Percentiles rank a stretch among this genome's conserved stretches.
Evolutionary conservation across 2,888 invertebrate species (phyloP).

Genomic region (Cephus spinipes): DNA sequence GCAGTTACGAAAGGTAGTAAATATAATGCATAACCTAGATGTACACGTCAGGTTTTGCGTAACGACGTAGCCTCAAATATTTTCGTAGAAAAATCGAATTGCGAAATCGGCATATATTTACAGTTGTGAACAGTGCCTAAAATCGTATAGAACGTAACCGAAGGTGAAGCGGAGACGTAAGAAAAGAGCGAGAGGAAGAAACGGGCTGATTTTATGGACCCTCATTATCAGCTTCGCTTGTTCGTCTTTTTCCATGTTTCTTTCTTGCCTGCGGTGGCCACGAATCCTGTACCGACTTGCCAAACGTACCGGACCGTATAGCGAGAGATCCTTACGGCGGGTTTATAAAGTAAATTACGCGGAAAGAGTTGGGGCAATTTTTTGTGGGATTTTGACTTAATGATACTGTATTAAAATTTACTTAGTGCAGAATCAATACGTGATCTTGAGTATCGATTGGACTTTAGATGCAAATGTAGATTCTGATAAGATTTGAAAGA

Average conservation of each 20-base stretch:
- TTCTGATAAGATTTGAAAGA: not conserved
- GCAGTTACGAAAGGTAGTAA: not conserved
- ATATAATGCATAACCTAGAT: not conserved
- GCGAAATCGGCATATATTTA: not conserved
- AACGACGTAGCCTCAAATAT: not conserved
- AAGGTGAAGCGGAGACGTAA: not conserved
- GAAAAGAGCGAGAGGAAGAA: slow-evolving; percentile 26
- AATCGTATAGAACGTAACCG: not conserved
- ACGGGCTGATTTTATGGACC: slow-evolving; percentile 39
- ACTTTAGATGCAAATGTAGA: not conserved
- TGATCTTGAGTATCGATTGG: not conserved
- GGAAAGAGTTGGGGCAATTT: not conserved
- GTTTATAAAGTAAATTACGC: not conserved
- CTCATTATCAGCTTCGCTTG: slow-evolving; percentile 33
- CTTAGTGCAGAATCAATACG: not conserved
- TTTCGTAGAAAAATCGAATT: not conserved
- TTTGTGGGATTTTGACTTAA: not conserved
- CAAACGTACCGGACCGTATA: not conserved
- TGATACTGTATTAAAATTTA: not conserved
- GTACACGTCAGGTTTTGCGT: not conserved
- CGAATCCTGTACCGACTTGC: not conserved
- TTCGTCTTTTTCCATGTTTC: slow-evolving; percentile 29
- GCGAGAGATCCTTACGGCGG: not conserved
- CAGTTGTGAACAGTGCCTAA: not conserved
- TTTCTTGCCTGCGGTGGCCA: slow-evolving; percentile 21